Percentiles rank a stretch among this genome's conserved stretches.
Evolutionary conservation across 1,140 invertebrate genomes (phyloP).

Genomic region (Spodoptera frugiperda): DNA sequence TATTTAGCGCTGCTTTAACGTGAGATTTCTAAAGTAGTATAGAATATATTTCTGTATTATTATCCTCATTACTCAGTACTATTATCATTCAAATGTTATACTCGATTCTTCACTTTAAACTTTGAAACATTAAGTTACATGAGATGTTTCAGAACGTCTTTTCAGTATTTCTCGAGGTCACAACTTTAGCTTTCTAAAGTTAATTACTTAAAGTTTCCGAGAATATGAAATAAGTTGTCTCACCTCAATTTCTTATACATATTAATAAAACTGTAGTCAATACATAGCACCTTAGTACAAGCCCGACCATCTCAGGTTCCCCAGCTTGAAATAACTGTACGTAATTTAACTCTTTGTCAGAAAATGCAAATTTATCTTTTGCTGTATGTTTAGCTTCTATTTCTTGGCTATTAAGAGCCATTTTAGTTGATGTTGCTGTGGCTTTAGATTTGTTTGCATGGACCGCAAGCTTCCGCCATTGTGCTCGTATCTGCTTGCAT

Average conservation of each 20-base stretch:
- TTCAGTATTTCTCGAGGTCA: too few species aligned
- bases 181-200: too few species aligned
- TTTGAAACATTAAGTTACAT: too few species aligned
- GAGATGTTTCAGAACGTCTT: too few species aligned
- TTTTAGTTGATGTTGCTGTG: constrained; percentile 33
- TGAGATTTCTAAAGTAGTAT: too few species aligned
- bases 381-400: constrained; percentile 44
- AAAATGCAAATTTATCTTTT: constrained; percentile 28
- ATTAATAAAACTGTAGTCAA: constrained; percentile 5
- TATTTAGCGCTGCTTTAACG: neutral
- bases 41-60: too few species aligned
- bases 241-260: too few species aligned
- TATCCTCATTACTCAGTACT: too few species aligned
- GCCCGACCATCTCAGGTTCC: constrained; percentile 50
- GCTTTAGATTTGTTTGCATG: constrained; percentile 25
- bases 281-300: constrained; percentile 19
- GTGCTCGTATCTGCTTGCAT: constrained; percentile 55
- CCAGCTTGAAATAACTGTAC: constrained; percentile 53
- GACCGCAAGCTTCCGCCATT: constrained; percentile 62
- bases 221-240: too few species aligned
- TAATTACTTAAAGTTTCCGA: too few species aligned
- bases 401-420: constrained; percentile 5
- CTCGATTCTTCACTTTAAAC: too few species aligned
- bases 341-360: constrained; percentile 53
- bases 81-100: too few species aligned